Percentiles rank a stretch among this genome's conserved stretches.
Conservation (phyloP, 2,113 vertebrate species). For the Cyprinodon brontotheroides region DNA sequence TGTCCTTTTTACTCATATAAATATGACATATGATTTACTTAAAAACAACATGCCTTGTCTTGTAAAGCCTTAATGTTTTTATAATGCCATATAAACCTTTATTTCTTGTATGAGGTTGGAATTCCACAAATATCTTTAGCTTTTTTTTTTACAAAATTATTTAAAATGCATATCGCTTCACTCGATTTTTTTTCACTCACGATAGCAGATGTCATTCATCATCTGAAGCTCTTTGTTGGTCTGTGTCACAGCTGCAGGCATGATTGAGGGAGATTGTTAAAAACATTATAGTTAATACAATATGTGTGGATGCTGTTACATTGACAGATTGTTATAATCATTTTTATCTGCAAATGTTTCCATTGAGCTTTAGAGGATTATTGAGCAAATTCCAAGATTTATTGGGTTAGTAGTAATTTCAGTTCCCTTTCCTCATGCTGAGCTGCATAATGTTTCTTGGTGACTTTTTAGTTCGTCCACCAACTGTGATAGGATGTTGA, state of each 20-base stretch:
- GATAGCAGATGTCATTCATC: background rate
- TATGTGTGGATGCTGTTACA: background rate
- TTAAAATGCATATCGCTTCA: background rate
- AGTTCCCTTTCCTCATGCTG: background rate
- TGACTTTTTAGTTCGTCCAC: slow-evolving; percentile 37
- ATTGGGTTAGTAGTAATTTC: background rate
- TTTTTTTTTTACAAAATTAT: background rate
- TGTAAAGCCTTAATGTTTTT: too few species aligned
- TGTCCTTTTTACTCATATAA: too few species aligned
- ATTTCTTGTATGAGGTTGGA: too few species aligned
- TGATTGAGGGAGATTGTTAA: background rate
- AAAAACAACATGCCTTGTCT: too few species aligned
- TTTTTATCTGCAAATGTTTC: background rate
- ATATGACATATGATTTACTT: too few species aligned
- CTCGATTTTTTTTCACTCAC: too few species aligned
- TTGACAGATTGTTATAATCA: background rate
- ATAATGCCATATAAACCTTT: too few species aligned
- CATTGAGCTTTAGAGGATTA: background rate
- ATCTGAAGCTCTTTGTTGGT: background rate
- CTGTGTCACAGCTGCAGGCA: background rate
- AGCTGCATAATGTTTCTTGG: slow-evolving; percentile 38
- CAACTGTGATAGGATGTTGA: slow-evolving; percentile 59
- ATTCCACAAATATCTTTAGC: background rate
- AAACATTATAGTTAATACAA: too few species aligned
- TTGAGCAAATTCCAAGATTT: background rate